Evolutionary conservation across 2,797 vertebrate species (phyloP).

Genomic region (Syndactyla subalaris): DNA sequence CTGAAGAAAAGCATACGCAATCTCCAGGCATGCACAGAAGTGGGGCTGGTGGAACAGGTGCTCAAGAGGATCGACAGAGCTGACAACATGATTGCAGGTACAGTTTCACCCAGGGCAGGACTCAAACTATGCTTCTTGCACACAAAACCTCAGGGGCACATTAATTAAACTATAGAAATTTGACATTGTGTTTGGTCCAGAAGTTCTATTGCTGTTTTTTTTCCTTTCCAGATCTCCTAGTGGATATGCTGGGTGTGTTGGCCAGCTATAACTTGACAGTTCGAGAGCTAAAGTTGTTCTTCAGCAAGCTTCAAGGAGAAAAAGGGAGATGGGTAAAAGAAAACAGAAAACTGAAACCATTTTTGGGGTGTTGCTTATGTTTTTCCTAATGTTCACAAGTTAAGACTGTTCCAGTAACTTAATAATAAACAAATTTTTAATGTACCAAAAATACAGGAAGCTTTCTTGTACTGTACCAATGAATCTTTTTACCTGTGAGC

Average conservation of each 20-base stretch:
- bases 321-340: conserved; percentile 92
- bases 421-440: not conserved
- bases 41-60: conserved; percentile 90
- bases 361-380: not conserved
- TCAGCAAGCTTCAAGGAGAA: conserved; percentile 96
- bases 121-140: not conserved
- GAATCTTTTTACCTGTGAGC: not conserved
- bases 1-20: conserved; percentile 97
- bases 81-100: conserved; percentile 97
- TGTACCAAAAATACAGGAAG: not conserved
- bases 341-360: not conserved
- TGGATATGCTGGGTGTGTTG: conserved; percentile 96
- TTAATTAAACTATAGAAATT: not conserved
- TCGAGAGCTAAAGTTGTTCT: conserved; percentile 96
- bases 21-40: conserved; percentile 91
- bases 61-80: conserved; percentile 86
- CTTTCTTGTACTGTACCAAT: not conserved
- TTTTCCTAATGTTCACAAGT: not conserved
- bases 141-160: not conserved
- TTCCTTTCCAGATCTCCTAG: conserved; percentile 88
- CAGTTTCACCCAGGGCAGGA: not conserved
- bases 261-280: conserved; percentile 98
- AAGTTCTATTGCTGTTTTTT: not conserved
- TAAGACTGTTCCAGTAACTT: not conserved
- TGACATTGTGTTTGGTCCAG: not conserved